A percentile compares a stretch with the other conserved stretches of the same genome.
phyloP scores from a whole-genome alignment of 2,888 invertebrate species.

The Scelioninae gen. 2 region DNA sequence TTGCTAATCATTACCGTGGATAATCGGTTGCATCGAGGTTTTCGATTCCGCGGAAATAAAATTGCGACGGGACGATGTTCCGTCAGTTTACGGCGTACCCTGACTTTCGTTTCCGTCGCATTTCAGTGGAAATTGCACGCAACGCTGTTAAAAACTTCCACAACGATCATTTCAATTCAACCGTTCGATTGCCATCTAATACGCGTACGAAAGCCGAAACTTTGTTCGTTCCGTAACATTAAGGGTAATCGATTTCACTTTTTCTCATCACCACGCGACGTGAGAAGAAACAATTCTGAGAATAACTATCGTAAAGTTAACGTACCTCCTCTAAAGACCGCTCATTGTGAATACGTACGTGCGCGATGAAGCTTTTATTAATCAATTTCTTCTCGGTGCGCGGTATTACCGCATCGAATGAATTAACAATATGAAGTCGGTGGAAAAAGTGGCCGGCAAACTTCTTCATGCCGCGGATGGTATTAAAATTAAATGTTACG shows the following conservation, averaged over 20 bases:
- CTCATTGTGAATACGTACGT: conserved; percentile 5
- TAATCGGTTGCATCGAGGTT: too few relatives aligned
- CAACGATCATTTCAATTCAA: too few relatives aligned
- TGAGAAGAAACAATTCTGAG: conserved; percentile 12
- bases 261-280: conserved; percentile 7
- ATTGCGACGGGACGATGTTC: too few relatives aligned
- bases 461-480: background rate
- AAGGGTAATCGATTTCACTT: conserved; percentile 23
- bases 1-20: too few relatives aligned
- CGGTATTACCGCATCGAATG: conserved; percentile 24
- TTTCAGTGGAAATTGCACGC: too few relatives aligned
- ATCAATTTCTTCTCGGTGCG: too few relatives aligned
- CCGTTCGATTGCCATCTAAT: too few relatives aligned
- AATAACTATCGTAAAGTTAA: conserved; percentile 15
- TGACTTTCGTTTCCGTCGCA: too few relatives aligned
- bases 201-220: too few relatives aligned
- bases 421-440: conserved; percentile 20
- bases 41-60: conserved; percentile 1
- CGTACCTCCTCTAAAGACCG: conserved; percentile 6
- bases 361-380: conserved; percentile 18
- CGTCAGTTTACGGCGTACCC: too few relatives aligned
- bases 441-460: conserved; percentile 15
- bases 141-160: too few relatives aligned
- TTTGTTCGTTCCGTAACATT: conserved; percentile 18
- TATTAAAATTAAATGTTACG: too few relatives aligned